Evolutionary conservation across 2,797 vertebrate species (phyloP).

Genomic region (Lindbergichthys nudifrons): DNA sequence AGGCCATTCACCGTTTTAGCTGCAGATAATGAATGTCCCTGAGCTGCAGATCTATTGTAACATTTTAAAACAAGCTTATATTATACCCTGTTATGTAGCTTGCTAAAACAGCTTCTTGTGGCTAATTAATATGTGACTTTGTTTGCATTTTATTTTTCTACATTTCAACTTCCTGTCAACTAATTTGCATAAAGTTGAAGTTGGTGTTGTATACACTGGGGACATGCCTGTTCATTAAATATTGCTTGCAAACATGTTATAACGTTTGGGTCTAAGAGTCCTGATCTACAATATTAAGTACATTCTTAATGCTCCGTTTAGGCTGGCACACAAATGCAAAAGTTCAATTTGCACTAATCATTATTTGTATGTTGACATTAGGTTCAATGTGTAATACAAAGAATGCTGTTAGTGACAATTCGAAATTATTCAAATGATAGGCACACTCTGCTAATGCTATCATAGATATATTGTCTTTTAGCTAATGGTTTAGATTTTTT

Average conservation of each 20-base stretch:
- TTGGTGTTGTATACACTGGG: constrained; percentile 12
- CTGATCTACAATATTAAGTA: background rate
- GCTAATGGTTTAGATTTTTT: background rate
- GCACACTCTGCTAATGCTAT: background rate
- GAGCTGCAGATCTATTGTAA: constrained; percentile 16
- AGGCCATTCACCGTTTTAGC: constrained; percentile 4
- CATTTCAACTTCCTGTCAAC: constrained; percentile 20
- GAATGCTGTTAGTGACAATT: rapidly evolving
- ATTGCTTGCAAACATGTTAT: background rate
- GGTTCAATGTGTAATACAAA: constrained; percentile 3
- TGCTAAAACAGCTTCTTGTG: constrained; percentile 16
- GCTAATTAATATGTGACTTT: constrained; percentile 31
- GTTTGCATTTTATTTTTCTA: constrained; percentile 13
- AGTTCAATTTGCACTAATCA: background rate
- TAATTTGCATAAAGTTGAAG: constrained; percentile 40
- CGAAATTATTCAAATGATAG: background rate
- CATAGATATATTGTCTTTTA: background rate
- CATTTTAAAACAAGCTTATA: constrained; percentile 16
- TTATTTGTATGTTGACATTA: background rate
- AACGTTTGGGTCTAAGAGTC: background rate
- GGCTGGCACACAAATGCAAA: background rate
- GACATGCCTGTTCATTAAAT: constrained; percentile 4
- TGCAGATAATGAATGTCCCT: constrained; percentile 12
- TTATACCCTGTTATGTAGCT: constrained; percentile 10
- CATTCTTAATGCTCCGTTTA: background rate